Percentiles rank a stretch among this genome's conserved stretches.
phyloP scores from a whole-genome alignment of 2,888 invertebrate species.

The Synergus gifuensis region DNA sequence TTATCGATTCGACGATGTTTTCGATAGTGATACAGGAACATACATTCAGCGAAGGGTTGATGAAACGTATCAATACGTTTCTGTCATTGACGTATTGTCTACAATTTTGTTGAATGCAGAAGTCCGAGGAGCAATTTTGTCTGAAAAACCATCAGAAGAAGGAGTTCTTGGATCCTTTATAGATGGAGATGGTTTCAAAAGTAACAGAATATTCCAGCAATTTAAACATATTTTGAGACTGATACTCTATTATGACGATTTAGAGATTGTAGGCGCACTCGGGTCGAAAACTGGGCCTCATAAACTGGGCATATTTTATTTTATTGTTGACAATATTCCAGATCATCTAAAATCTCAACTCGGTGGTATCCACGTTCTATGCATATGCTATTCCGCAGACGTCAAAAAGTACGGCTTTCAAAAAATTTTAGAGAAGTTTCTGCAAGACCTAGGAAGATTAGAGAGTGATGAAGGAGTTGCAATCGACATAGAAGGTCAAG shows the following conservation, averaged over 20 bases:
- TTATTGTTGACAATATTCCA: slow-evolving; percentile 52
- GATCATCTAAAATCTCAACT: slow-evolving; percentile 50
- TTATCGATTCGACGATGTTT: slow-evolving; percentile 45
- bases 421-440: slow-evolving; percentile 44
- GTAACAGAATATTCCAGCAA: slow-evolving; percentile 45
- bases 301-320: slow-evolving; percentile 52
- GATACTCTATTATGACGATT: slow-evolving; percentile 53
- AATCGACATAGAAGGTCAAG: slow-evolving; percentile 38
- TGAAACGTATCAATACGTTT: slow-evolving; percentile 55
- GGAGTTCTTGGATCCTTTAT: slow-evolving; percentile 45
- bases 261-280: slow-evolving; percentile 50
- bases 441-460: slow-evolving; percentile 44
- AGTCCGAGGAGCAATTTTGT: slow-evolving; percentile 44
- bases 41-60: slow-evolving; percentile 41
- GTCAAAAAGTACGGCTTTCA: slow-evolving; percentile 49
- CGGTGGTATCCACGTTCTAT: slow-evolving; percentile 49
- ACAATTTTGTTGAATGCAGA: slow-evolving; percentile 47
- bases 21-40: slow-evolving; percentile 45
- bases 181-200: slow-evolving; percentile 48
- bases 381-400: slow-evolving; percentile 48
- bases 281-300: slow-evolving; percentile 54
- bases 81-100: slow-evolving; percentile 48
- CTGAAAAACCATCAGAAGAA: slow-evolving; percentile 47
- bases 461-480: slow-evolving; percentile 50
- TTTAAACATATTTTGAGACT: slow-evolving; percentile 45